Conservation (phyloP, 2,113 vertebrate genomes). For the Tretioscincus oriximinensis region DNA sequence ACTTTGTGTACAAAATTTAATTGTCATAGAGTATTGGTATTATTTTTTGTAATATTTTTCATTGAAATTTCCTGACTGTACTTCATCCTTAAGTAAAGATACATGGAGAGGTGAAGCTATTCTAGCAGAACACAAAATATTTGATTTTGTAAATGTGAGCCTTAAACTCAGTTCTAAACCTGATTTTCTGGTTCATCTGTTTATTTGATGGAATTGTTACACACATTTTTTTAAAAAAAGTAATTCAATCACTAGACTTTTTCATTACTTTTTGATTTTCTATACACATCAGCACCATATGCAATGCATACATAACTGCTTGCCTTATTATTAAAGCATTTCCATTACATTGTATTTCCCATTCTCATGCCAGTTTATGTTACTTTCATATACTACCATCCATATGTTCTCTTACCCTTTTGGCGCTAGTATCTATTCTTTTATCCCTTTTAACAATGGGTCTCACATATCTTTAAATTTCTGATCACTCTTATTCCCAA, state of each 20-base stretch:
- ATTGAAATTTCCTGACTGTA: background rate
- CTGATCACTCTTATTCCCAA: no score
- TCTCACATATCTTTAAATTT: no score
- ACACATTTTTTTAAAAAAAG: background rate
- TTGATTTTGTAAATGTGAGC: background rate
- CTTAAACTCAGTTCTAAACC: background rate
- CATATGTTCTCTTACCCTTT: no score
- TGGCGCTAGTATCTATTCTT: no score
- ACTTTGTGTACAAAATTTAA: background rate
- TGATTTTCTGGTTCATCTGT: background rate
- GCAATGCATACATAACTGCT: no score
- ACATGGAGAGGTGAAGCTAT: background rate
- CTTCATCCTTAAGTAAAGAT: background rate
- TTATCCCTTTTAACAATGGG: no score
- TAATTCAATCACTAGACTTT: background rate
- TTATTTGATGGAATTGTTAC: conserved; percentile 13
- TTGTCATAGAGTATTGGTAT: background rate
- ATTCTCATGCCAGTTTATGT: no score
- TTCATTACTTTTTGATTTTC: conserved; percentile 16
- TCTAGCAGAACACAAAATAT: background rate
- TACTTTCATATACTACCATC: no score
- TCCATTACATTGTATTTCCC: no score
- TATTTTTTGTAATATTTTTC: no score
- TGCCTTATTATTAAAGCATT: no score
- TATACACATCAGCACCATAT: background rate